Base-by-base conservation (phyloP, 2,888 invertebrate species). In the Pyrochroa serraticornis region DNA sequence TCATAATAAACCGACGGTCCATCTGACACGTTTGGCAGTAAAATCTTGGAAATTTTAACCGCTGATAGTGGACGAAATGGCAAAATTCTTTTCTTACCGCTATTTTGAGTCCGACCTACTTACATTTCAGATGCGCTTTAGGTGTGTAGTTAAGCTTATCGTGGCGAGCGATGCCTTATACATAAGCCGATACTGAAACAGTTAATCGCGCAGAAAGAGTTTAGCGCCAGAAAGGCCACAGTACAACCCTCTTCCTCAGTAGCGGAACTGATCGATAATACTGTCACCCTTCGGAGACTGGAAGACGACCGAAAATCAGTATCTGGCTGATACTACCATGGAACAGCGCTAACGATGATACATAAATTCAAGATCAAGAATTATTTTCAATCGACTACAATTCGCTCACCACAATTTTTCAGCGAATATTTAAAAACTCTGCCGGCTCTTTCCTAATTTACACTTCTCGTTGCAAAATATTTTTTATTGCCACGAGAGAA, bases 351-450 rank as follows among this genome's bases (percentile, higher is more conserved):
- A 60, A 60, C 56, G 53, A 52, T 58, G 47, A 60, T 56, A 60
- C 56, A 60, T 60, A 60, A 55, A 55, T 59, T 34, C 47, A 52
- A 47, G 52, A 52, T 60, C 47, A 44, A 47, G 49, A 60, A 56
- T 54, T 60, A 60, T 54, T 51, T 60, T 60, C 60, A 55, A 60
- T 60, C 60, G 51, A 41, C 56, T 55, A 50, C 54, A 38, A 53
- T 36, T 42, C 46, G 32, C 36, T 30, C 32, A 34, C 14, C 22
- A 12, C 39, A 47, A 52, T 48, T 58, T 58, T 58, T 58, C 58
- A 48, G 14, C 43, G 43, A 58, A 58, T 43, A 35, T 48, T 43
- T 52, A 36, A 52, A 52, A 52, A 38, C 51, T 32, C 51, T 43
- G 42, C 13, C 30, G 36, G 30, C 39, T 44, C 45, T 45, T 41